These are phyloP conservation scores for Metridium senile DNA, from an alignment of 92 coral and sea anemone genomes.

Conservation along the genomic window DNA sequence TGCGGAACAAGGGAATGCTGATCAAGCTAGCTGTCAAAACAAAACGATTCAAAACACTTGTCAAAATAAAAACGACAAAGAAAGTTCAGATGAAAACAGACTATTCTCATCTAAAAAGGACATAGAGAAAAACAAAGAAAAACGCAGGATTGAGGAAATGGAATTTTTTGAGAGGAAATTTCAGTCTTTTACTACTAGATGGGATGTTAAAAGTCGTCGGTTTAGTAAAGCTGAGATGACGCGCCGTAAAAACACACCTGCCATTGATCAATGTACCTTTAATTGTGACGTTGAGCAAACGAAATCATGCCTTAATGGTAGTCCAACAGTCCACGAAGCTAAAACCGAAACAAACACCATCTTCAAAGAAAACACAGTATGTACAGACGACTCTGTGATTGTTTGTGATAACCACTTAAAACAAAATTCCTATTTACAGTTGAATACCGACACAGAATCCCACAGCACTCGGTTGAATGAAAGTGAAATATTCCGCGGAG, in stretches of 20 bases:
- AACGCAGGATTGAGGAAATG: background rate
- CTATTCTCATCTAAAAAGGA: background rate
- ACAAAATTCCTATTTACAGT: no score
- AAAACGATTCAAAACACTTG: background rate
- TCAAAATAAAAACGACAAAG: background rate
- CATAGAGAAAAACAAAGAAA: background rate
- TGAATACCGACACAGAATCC: background rate
- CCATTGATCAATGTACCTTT: background rate
- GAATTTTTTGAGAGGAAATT: background rate
- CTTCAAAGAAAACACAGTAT: no score
- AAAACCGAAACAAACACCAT: background rate
- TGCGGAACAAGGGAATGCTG: background rate
- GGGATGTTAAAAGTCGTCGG: slow-evolving; percentile 9
- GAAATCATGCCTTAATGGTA: background rate
- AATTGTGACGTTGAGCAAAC: background rate
- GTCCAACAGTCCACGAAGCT: background rate
- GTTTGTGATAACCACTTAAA: no score
- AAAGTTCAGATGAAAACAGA: background rate
- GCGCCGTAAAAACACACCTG: background rate
- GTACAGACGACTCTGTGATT: no score
- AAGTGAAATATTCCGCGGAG: no score
- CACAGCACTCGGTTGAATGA: no score
- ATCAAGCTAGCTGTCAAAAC: background rate
- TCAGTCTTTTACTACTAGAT: slow-evolving; percentile 14
- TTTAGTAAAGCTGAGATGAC: background rate